Percentiles rank a stretch among this genome's conserved stretches.
Evolutionary conservation across 2,888 invertebrate genomes (phyloP).

Genomic region (Microctonus aethiopoides): DNA sequence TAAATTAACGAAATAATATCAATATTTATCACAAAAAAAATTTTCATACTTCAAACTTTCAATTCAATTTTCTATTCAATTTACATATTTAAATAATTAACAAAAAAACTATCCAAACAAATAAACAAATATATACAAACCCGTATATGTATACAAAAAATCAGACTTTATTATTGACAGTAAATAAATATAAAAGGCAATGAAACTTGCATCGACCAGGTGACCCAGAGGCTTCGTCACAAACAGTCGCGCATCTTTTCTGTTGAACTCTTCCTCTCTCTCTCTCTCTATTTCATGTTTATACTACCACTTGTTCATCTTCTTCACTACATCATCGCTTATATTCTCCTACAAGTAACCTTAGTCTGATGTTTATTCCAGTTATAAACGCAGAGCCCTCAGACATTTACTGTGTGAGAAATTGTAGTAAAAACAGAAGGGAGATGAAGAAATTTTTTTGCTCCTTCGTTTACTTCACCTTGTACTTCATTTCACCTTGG

Average conservation of each 20-base stretch:
- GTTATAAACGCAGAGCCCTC: background rate
- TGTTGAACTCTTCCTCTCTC: slow-evolving; percentile 30
- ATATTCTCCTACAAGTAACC: too few species aligned
- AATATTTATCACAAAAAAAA: too few species aligned
- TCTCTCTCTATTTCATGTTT: slow-evolving; percentile 23
- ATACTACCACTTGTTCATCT: background rate
- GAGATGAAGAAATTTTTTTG: background rate
- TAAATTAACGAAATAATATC: too few species aligned
- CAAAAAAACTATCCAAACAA: too few species aligned
- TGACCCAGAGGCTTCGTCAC: slow-evolving; percentile 53
- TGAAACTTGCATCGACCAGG: slow-evolving; percentile 50
- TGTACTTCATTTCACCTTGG: slow-evolving; percentile 11
- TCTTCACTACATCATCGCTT: too few species aligned
- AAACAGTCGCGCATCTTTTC: slow-evolving; percentile 30
- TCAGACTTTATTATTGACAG: slow-evolving; percentile 32
- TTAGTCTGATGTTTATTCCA: background rate
- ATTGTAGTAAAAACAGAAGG: slow-evolving; percentile 6
- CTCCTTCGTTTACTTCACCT: slow-evolving; percentile 19
- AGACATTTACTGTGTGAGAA: background rate
- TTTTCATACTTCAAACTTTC: too few species aligned
- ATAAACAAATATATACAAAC: too few species aligned
- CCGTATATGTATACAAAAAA: too few species aligned
- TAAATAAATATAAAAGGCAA: slow-evolving; percentile 37
- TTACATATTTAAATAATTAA: too few species aligned
- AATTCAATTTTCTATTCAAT: too few species aligned